Evolutionary conservation across 2,797 vertebrate genomes (phyloP).

Genomic region (Tragelaphus oryx): DNA sequence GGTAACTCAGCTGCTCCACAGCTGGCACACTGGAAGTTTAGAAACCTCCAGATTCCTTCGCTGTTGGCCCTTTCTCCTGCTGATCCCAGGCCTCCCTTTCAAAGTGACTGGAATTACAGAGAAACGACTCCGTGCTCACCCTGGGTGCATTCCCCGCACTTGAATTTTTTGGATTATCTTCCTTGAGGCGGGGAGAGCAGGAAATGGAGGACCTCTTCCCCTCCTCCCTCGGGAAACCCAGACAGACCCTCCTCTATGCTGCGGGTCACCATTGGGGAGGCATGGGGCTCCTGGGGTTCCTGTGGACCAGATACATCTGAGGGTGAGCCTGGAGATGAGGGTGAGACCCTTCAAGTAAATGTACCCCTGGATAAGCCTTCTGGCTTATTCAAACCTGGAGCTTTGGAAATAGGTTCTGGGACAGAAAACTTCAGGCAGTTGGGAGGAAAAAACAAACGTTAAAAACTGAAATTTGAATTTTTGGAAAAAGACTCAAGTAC

Average conservation of each 20-base stretch:
- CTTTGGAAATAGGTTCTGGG: neutral
- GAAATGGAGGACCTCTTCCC: neutral
- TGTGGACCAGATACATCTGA: neutral
- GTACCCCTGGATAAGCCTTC: neutral
- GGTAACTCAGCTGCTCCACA: neutral
- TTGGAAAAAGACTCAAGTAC: neutral
- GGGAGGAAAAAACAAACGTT: fast-evolving
- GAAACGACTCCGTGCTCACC: fast-evolving
- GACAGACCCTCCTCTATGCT: neutral
- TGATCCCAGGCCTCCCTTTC: neutral
- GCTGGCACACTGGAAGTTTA: fast-evolving
- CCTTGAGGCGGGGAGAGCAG: neutral
- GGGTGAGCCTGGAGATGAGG: neutral
- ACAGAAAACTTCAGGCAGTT: neutral
- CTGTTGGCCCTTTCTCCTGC: neutral
- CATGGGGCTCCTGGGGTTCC: fast-evolving
- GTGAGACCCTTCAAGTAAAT: neutral
- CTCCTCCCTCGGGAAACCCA: neutral
- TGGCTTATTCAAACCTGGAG: neutral
- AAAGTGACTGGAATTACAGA: neutral
- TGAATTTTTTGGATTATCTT: neutral
- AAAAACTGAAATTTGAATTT: neutral
- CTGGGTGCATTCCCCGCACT: fast-evolving
- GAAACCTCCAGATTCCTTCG: neutral
- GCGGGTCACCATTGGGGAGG: fast-evolving